phyloP scores from a whole-genome alignment of 2,113 vertebrate genomes.

The Clarias magur region DNA sequence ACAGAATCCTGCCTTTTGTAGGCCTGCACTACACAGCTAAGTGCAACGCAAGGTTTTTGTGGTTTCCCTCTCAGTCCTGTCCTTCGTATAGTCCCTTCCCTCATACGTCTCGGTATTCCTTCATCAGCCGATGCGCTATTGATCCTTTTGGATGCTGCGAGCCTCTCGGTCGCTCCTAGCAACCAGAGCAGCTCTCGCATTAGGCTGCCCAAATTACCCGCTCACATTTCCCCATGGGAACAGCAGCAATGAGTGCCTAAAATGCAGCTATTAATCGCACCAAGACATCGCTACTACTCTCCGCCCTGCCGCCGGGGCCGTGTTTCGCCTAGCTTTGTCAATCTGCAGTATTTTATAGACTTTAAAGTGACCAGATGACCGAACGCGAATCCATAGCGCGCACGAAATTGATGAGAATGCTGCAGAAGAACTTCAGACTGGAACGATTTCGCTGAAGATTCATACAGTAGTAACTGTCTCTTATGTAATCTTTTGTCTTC shows the following conservation, averaged over 20 bases:
- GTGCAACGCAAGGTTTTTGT: neutral
- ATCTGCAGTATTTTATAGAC: neutral
- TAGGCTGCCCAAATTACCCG: slow-evolving; percentile 51
- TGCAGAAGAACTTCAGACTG: neutral
- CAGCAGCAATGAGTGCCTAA: slow-evolving; percentile 47
- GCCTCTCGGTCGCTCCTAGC: slow-evolving; percentile 72
- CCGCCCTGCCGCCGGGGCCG: neutral
- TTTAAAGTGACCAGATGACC: neutral
- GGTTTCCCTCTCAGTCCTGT: neutral
- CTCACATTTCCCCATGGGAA: slow-evolving; percentile 44
- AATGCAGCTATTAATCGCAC: slow-evolving; percentile 39
- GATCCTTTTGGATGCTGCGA: slow-evolving; percentile 62
- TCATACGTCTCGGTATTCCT: neutral
- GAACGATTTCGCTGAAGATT: neutral
- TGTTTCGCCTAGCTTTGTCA: neutral
- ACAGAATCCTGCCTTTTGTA: neutral
- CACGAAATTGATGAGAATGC: neutral
- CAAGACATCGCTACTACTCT: slow-evolving; percentile 33
- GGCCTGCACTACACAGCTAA: neutral
- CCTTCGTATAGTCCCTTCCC: neutral
- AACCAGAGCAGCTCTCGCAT: slow-evolving; percentile 62
- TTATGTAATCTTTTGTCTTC: slow-evolving; percentile 24
- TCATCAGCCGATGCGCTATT: slow-evolving; percentile 64
- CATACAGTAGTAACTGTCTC: neutral
- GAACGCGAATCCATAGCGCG: neutral